These are phyloP conservation scores for Eupithecia centaureata DNA, from an alignment of 2,888 invertebrate species.

Conservation along the genomic window DNA sequence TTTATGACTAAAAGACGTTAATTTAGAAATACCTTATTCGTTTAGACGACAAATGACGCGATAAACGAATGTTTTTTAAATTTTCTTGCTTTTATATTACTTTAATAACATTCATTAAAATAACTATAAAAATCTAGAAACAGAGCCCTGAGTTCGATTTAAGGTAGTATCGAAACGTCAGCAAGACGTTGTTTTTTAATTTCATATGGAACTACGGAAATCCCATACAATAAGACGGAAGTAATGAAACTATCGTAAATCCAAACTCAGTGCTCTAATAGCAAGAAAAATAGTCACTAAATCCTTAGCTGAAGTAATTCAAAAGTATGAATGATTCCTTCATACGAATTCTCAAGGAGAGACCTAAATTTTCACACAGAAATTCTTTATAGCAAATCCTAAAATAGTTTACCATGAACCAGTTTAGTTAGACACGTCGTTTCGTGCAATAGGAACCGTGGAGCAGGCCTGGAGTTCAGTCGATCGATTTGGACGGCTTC, in stretches of 20 bases:
- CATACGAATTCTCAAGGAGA: constrained; percentile 35
- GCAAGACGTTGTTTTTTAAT: too few species aligned
- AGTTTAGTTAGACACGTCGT: constrained; percentile 38
- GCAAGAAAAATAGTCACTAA: background rate
- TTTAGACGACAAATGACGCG: constrained; percentile 70
- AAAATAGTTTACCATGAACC: constrained; percentile 59
- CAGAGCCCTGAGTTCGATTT: background rate
- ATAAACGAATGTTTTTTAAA: constrained; percentile 50
- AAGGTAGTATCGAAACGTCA: background rate
- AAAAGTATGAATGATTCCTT: background rate
- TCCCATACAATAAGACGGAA: background rate
- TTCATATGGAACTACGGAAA: too few species aligned
- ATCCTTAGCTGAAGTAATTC: background rate
- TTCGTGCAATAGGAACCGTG: constrained; percentile 29
- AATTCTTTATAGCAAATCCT: constrained; percentile 59
- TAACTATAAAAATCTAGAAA: background rate
- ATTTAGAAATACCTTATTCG: constrained; percentile 64
- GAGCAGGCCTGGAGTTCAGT: constrained; percentile 54
- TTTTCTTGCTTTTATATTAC: constrained; percentile 26
- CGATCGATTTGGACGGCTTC: constrained; percentile 81
- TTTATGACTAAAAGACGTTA: constrained; percentile 57
- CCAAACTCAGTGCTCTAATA: background rate
- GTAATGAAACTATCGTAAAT: background rate
- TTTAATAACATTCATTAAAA: background rate
- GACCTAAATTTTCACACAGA: constrained; percentile 47